These are phyloP conservation scores for Haemorhous mexicanus DNA, from an alignment of 2,113 vertebrate species.

Conservation along the genomic window DNA sequence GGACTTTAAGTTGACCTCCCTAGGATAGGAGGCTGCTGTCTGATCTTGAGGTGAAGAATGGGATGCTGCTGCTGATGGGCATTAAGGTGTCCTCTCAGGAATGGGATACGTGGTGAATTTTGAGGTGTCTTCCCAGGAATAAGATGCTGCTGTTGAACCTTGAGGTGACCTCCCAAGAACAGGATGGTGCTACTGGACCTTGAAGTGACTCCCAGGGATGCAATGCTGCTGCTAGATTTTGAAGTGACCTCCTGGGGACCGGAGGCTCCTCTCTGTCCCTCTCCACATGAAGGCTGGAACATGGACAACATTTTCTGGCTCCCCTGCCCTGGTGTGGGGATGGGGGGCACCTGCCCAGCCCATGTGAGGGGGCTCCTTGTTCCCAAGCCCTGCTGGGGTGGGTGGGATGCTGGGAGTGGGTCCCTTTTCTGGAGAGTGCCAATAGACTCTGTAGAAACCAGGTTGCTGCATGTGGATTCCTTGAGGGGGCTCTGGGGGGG, in stretches of 20 bases:
- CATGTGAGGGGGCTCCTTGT: too few relatives aligned
- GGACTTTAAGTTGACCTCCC: neutral
- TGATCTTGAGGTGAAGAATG: neutral
- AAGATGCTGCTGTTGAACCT: neutral
- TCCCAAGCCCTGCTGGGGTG: fast-evolving
- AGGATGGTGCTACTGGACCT: neutral
- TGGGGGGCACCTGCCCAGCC: fast-evolving
- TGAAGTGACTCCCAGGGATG: neutral
- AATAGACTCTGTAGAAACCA: neutral
- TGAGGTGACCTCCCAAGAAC: neutral
- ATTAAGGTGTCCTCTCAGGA: neutral
- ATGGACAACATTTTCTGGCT: fast-evolving
- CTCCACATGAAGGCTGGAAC: neutral
- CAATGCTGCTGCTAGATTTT: neutral
- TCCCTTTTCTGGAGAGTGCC: neutral
- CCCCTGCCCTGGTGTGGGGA: neutral
- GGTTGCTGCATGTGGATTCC: neutral
- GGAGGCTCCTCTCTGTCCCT: neutral
- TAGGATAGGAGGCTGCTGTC: neutral
- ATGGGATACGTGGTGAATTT: neutral
- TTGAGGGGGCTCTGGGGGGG: neutral
- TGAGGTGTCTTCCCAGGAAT: neutral
- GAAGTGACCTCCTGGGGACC: neutral
- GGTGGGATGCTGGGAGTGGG: neutral
- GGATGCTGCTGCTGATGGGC: neutral